phyloP scores from a whole-genome alignment of 92 coral and sea anemone species.

The Virgularia gustaviana region DNA sequence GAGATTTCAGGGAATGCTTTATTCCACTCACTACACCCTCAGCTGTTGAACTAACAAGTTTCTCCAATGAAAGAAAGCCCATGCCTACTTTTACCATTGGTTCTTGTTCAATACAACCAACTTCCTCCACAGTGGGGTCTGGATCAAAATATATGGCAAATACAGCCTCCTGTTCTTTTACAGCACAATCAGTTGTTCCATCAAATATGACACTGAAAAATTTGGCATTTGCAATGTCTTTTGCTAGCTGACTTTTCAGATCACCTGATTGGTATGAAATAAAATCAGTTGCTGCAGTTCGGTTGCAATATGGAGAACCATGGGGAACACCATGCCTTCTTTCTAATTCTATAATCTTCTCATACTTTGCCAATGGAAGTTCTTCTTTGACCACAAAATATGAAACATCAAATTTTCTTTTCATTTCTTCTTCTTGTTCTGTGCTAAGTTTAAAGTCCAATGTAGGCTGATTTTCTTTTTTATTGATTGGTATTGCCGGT shows the following conservation, averaged over 20 bases:
- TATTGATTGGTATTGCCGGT: neutral
- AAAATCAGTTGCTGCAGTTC: slow-evolving; percentile 49
- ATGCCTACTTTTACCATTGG: slow-evolving; percentile 52
- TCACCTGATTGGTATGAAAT: slow-evolving; percentile 48
- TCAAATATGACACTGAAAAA: slow-evolving; percentile 49
- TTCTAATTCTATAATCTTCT: slow-evolving; percentile 45
- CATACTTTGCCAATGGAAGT: slow-evolving; percentile 46
- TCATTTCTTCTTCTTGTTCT: slow-evolving; percentile 32
- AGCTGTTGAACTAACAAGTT: slow-evolving; percentile 3
- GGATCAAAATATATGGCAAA: slow-evolving; percentile 47
- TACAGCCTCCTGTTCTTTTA: slow-evolving; percentile 39
- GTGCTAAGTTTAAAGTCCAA: slow-evolving; percentile 41
- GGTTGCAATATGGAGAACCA: slow-evolving; percentile 28
- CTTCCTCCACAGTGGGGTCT: slow-evolving; percentile 2
- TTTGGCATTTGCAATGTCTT: slow-evolving; percentile 40
- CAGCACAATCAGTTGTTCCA: slow-evolving; percentile 44
- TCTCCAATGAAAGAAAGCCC: slow-evolving; percentile 38
- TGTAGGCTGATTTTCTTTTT: slow-evolving; percentile 26
- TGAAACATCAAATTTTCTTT: slow-evolving; percentile 33
- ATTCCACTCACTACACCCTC: slow-evolving; percentile 15
- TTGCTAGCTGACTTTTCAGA: slow-evolving; percentile 21
- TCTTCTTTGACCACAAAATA: slow-evolving; percentile 52
- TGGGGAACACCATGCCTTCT: slow-evolving; percentile 42
- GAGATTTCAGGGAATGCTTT: neutral
- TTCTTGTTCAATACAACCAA: slow-evolving; percentile 4